Evolutionary conservation across 2,888 invertebrate genomes (phyloP).

Genomic region (Caenorhabditis panamensis): DNA sequence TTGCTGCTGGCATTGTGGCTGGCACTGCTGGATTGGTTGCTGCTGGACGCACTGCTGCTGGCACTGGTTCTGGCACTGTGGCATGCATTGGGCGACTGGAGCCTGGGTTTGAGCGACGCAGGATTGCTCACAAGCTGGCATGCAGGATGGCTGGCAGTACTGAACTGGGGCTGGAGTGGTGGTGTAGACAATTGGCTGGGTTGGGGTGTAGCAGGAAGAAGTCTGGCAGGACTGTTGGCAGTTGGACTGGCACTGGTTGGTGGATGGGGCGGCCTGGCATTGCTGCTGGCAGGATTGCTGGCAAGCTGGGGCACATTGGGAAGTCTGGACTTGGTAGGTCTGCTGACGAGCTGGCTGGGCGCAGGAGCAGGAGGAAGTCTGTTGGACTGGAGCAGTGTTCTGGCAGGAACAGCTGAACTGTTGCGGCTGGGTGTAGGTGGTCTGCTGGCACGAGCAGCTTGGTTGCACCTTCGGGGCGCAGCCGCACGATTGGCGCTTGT

Average conservation of each 20-base stretch:
- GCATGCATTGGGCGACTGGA: slow-evolving; percentile 45
- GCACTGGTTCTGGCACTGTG: slow-evolving; percentile 42
- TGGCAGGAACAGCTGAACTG: slow-evolving; percentile 59
- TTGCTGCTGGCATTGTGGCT: slow-evolving; percentile 62
- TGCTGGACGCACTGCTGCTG: slow-evolving; percentile 53
- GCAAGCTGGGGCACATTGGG: slow-evolving; percentile 67
- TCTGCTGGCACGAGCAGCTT: slow-evolving; percentile 52
- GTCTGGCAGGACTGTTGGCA: slow-evolving; percentile 63
- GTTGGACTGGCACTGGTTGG: slow-evolving; percentile 58
- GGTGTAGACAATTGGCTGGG: slow-evolving; percentile 26
- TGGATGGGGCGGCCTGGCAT: slow-evolving; percentile 58
- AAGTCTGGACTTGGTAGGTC: slow-evolving; percentile 60
- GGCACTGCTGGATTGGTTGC: slow-evolving; percentile 53
- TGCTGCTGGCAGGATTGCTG: slow-evolving; percentile 66
- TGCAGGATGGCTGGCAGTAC: slow-evolving; percentile 47
- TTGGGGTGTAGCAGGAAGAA: slow-evolving; percentile 43
- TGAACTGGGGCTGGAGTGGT: slow-evolving; percentile 48
- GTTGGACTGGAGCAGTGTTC: slow-evolving; percentile 52
- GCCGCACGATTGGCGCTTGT: slow-evolving; percentile 61
- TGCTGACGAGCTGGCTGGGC: slow-evolving; percentile 49
- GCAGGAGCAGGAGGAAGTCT: slow-evolving; percentile 26
- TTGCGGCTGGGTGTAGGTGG: slow-evolving; percentile 43
- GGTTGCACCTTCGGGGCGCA: slow-evolving; percentile 52
- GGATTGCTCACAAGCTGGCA: slow-evolving; percentile 51
- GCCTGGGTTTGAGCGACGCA: slow-evolving; percentile 43